Percentiles rank a stretch among this genome's conserved stretches.
phyloP scores from a whole-genome alignment of 2,797 vertebrate species.

The Enteromius treurensis region DNA sequence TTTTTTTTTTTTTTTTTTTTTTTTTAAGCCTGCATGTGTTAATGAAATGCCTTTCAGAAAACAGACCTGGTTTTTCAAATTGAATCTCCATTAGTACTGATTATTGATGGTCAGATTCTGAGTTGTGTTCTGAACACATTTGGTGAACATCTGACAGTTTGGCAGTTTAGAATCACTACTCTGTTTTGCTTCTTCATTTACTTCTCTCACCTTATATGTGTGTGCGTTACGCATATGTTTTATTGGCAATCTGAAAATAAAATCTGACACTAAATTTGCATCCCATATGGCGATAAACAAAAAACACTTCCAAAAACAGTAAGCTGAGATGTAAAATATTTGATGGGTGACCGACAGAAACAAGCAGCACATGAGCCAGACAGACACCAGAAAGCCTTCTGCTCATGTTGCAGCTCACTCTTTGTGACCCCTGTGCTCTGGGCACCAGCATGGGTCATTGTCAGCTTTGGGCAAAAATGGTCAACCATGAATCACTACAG shows the following conservation, averaged over 20 bases:
- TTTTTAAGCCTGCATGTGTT: not conserved
- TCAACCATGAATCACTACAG: constrained; percentile 12
- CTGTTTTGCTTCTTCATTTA: constrained; percentile 38
- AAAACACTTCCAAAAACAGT: not conserved
- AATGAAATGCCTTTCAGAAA: not conserved
- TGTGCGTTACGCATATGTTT: not conserved
- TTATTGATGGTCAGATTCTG: not conserved
- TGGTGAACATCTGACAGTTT: constrained; percentile 33
- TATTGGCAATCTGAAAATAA: not conserved
- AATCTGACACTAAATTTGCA: not conserved
- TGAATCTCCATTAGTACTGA: constrained; percentile 1
- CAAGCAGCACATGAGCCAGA: constrained; percentile 31
- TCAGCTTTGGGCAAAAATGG: constrained; percentile 9
- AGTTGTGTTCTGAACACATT: not conserved
- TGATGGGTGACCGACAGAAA: constrained; percentile 18
- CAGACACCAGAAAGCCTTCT: constrained; percentile 31
- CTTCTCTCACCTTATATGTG: constrained; percentile 4
- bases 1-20: too few relatives aligned
- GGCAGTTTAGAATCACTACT: not conserved
- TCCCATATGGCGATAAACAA: not conserved
- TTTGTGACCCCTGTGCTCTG: not conserved
- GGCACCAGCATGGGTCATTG: constrained; percentile 18
- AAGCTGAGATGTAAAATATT: constrained; percentile 1
- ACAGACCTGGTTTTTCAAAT: not conserved
- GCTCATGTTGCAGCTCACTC: constrained; percentile 18